Percentiles rank a stretch among this genome's conserved stretches.
Evolutionary conservation across 1,140 invertebrate species (phyloP).

Genomic region (Aphelinus certus): DNA sequence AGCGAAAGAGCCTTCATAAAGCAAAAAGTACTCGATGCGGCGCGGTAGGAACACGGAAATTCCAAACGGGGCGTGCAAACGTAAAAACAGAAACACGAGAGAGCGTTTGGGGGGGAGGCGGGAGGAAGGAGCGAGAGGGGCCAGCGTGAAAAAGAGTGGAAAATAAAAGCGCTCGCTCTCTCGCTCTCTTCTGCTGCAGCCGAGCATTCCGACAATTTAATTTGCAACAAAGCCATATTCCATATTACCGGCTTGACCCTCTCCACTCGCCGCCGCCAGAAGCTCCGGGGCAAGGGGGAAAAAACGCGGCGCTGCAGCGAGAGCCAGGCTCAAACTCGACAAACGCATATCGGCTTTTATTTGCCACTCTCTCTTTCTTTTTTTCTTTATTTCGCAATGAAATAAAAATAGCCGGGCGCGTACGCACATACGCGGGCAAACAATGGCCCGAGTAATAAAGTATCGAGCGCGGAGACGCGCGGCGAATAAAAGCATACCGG

Average conservation of each 20-base stretch:
- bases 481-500: no score
- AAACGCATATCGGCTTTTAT: not conserved
- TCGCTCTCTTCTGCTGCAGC: not conserved
- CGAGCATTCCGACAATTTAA: conserved; percentile 39
- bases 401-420: conserved; percentile 12
- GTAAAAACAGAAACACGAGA: not conserved
- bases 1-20: conserved; percentile 15
- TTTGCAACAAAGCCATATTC: conserved; percentile 38
- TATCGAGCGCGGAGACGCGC: no score
- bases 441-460: no score
- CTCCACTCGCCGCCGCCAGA: not conserved
- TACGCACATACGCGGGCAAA: no score
- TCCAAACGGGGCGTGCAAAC: not conserved
- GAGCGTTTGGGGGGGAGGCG: not conserved
- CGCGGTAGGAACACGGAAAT: not conserved
- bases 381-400: conserved; percentile 12
- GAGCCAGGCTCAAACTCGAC: conserved; percentile 12
- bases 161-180: conserved; percentile 18
- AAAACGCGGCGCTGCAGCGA: no score
- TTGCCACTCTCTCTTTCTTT: not conserved
- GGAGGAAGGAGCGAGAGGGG: not conserved
- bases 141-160: conserved; percentile 22
- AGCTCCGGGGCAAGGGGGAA: no score
- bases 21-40: conserved; percentile 2
- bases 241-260: conserved; percentile 16